A percentile compares a stretch with the other conserved stretches of the same genome.
Conservation (phyloP, 2,888 invertebrate species). For the Sarcophaga subvicina region DNA sequence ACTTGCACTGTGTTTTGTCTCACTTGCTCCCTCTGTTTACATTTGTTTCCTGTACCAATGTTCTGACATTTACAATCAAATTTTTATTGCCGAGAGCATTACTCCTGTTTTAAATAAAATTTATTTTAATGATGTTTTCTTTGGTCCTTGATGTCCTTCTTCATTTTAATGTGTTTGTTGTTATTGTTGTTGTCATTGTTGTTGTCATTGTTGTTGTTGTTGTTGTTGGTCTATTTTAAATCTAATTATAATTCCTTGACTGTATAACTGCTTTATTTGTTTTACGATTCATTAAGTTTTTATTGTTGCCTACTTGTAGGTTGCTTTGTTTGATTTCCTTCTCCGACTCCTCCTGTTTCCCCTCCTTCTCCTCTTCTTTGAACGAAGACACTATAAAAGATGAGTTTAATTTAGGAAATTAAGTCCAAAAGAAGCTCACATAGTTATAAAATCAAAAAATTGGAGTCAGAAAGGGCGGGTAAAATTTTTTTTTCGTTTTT, state of each 20-base stretch:
- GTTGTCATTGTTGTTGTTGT: neutral
- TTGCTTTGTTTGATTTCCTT: neutral
- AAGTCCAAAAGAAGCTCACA: neutral
- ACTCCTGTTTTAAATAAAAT: neutral
- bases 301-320: constrained; percentile 20
- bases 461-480: neutral
- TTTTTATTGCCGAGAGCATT: too few relatives aligned
- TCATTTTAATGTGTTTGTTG: neutral
- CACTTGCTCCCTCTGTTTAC: too few relatives aligned
- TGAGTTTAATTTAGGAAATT: neutral
- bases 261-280: constrained; percentile 37
- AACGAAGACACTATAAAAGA: neutral
- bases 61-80: too few relatives aligned
- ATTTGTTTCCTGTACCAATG: too few relatives aligned
- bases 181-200: neutral
- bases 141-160: neutral
- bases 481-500: too few relatives aligned
- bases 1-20: too few relatives aligned
- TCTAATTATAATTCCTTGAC: constrained; percentile 38
- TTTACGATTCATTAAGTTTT: constrained; percentile 48
- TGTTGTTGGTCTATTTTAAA: neutral
- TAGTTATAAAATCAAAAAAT: neutral
- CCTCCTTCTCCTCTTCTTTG: too few relatives aligned
- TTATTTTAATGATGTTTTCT: neutral
- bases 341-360: too few relatives aligned